phyloP scores from a whole-genome alignment of 92 coral and sea anemone genomes.

The Paragorgia papillata region DNA sequence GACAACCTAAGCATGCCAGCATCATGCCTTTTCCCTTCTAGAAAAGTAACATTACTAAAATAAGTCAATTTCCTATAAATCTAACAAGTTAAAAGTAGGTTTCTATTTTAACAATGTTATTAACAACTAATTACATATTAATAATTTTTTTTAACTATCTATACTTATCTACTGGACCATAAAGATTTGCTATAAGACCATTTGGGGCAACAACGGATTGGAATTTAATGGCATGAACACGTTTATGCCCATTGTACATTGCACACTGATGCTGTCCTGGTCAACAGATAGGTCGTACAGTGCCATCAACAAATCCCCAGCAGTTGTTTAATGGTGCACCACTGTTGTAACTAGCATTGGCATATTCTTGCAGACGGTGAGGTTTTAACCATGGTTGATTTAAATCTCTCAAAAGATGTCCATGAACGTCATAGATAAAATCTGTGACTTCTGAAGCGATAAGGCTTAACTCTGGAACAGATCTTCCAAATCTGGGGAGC shows the following conservation, averaged over 20 bases:
- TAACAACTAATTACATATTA: no score
- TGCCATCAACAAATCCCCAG: slow-evolving; percentile 20
- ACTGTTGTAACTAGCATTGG: not conserved
- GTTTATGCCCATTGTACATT: not conserved
- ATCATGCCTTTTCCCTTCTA: no score
- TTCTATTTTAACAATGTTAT: no score
- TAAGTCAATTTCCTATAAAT: no score
- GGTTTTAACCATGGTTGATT: not conserved
- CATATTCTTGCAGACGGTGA: not conserved
- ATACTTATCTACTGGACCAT: slow-evolving; percentile 9
- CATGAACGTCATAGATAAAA: slow-evolving; percentile 1
- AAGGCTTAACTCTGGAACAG: slow-evolving; percentile 10
- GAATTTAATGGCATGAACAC: slow-evolving; percentile 4
- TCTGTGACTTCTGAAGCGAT: slow-evolving; percentile 1
- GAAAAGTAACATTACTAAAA: no score
- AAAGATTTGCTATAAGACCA: slow-evolving; percentile 9
- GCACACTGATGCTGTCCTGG: not conserved
- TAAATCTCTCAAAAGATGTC: slow-evolving; percentile 10
- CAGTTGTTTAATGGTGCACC: slow-evolving; percentile 4
- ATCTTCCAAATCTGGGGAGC: slow-evolving; percentile 27
- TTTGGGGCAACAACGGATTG: slow-evolving; percentile 30
- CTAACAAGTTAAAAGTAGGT: no score
- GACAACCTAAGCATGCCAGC: no score
- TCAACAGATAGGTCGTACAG: slow-evolving; percentile 3
- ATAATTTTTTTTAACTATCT: no score